Percentiles rank a stretch among this genome's conserved stretches.
Conservation (phyloP, 1,140 invertebrate species). For the Nylanderia fulva region DNA sequence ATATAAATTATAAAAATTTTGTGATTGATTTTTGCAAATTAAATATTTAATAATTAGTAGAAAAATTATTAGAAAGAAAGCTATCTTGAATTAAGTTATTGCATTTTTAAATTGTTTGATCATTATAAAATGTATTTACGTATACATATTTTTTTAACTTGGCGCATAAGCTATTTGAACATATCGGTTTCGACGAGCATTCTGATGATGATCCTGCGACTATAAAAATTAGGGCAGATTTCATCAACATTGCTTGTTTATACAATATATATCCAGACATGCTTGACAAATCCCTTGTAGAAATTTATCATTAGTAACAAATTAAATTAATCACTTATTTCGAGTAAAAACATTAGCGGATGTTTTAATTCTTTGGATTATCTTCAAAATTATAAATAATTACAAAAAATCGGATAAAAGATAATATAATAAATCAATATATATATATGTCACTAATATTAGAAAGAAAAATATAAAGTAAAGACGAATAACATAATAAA, state of each 20-base stretch:
- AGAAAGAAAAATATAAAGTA: too few species aligned
- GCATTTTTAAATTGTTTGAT: background rate
- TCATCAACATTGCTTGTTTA: constrained; percentile 28
- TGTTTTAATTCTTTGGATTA: too few species aligned
- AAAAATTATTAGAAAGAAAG: background rate
- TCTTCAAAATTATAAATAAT: too few species aligned
- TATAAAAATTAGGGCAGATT: constrained; percentile 26
- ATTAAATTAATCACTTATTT: too few species aligned
- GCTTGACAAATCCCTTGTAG: too few species aligned
- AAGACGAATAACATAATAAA: too few species aligned
- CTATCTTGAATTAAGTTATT: background rate
- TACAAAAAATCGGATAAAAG: too few species aligned
- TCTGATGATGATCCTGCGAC: constrained; percentile 56
- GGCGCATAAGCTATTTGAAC: constrained; percentile 66
- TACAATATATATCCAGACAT: constrained; percentile 47
- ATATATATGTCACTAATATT: too few species aligned
- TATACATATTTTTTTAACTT: constrained; percentile 67
- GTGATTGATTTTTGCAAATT: background rate
- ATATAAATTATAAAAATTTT: too few species aligned
- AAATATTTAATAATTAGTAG: background rate
- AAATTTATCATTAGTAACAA: too few species aligned
- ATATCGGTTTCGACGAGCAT: constrained; percentile 68
- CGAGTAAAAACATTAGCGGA: too few species aligned
- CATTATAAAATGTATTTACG: constrained; percentile 62
- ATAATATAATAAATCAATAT: too few species aligned